Conservation (phyloP, 1,140 invertebrate genomes). For the Tetragnatha versicolor region DNA sequence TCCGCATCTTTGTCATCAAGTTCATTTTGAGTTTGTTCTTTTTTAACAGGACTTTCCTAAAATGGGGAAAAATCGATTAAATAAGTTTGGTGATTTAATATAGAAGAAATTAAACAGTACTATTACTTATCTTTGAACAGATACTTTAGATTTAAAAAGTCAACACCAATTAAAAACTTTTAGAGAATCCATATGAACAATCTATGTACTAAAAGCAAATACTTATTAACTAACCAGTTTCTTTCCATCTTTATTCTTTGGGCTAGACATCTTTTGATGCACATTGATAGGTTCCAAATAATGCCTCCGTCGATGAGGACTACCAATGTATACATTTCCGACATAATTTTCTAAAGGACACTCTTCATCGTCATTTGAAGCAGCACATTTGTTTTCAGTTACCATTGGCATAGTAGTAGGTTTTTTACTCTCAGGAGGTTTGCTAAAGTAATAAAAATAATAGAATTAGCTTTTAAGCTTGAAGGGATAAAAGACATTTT, state of each 20-base stretch:
- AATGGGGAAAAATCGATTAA: no score
- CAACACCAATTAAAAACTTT: no score
- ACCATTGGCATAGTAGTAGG: slow-evolving; percentile 26
- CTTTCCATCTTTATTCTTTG: slow-evolving; percentile 21
- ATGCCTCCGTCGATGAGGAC: slow-evolving; percentile 44
- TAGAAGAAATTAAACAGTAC: no score
- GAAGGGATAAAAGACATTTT: no score
- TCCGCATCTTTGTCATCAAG: slow-evolving; percentile 30
- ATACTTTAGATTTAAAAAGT: no score
- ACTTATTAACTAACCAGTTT: slow-evolving; percentile 12
- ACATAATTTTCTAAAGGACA: slow-evolving; percentile 44
- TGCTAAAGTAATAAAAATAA: not conserved
- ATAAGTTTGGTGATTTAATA: no score
- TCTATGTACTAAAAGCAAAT: slow-evolving; percentile 6
- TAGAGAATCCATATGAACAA: no score
- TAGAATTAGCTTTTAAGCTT: no score
- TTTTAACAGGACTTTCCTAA: slow-evolving; percentile 2
- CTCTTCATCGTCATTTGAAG: slow-evolving; percentile 23
- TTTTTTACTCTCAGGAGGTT: slow-evolving; percentile 6
- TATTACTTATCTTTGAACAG: not conserved
- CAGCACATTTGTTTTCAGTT: slow-evolving; percentile 43
- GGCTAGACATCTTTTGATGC: slow-evolving; percentile 21
- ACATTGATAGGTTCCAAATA: slow-evolving; percentile 48
- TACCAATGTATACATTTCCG: slow-evolving; percentile 52
- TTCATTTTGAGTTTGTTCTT: not conserved